These are phyloP conservation scores for Bradynema listronoti DNA, from an alignment of 1,140 invertebrate genomes.

Conservation along the genomic window DNA sequence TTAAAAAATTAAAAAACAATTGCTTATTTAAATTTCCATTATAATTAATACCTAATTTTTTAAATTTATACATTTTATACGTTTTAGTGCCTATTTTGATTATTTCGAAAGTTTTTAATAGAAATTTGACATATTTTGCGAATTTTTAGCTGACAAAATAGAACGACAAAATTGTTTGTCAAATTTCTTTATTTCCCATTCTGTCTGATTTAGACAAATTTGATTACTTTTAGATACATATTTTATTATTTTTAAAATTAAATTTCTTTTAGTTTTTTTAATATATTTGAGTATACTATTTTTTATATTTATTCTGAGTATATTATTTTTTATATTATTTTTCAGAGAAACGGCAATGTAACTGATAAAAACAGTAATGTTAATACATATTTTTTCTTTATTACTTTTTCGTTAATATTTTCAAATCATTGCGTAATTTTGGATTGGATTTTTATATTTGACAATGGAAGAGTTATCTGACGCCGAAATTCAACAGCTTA, in stretches of 20 bases:
- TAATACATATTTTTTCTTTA: too few relatives aligned
- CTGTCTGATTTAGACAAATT: background rate
- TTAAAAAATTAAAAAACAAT: too few relatives aligned
- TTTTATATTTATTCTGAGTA: background rate
- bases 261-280: background rate
- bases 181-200: background rate
- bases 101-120: too few relatives aligned
- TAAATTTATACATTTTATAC: background rate
- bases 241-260: too few relatives aligned
- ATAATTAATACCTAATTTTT: background rate
- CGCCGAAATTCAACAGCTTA: conserved; percentile 40
- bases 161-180: background rate
- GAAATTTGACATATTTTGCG: background rate
- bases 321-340: background rate
- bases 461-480: conserved; percentile 41
- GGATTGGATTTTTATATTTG: too few relatives aligned
- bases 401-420: too few relatives aligned
- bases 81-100: too few relatives aligned
- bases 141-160: conserved; percentile 4
- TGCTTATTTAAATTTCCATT: background rate
- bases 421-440: too few relatives aligned
- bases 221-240: background rate
- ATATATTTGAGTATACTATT: too few relatives aligned
- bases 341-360: conserved; percentile 1
- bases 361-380: background rate